phyloP scores from a whole-genome alignment of 2,113 vertebrate genomes.

The Microtus ochrogaster region DNA sequence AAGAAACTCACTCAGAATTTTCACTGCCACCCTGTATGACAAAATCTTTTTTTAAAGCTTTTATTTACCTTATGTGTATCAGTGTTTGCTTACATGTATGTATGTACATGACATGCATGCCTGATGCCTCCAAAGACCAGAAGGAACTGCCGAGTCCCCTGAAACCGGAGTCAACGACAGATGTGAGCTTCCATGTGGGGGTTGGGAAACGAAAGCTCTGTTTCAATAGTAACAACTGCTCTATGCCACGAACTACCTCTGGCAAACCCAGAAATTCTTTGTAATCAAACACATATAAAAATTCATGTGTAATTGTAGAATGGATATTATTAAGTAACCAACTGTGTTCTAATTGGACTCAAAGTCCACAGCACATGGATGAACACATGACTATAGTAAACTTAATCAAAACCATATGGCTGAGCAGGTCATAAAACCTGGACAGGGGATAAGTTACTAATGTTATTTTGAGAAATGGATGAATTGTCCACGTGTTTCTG shows the following conservation, averaged over 20 bases:
- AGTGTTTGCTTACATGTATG: not conserved
- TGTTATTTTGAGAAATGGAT: not conserved
- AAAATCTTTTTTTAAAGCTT: not conserved
- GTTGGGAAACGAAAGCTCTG: not conserved
- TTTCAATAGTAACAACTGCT: not conserved
- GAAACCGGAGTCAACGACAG: not conserved
- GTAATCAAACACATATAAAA: not conserved
- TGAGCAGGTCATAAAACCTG: not conserved
- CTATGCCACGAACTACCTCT: not conserved
- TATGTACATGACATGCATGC: not conserved
- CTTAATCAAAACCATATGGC: not conserved
- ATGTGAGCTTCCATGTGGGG: not conserved
- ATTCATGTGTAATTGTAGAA: not conserved
- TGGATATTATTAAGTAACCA: not conserved
- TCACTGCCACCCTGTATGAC: not conserved
- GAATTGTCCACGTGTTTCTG: not conserved
- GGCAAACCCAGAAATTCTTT: not conserved
- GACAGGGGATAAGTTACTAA: not conserved
- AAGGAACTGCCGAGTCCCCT: not conserved
- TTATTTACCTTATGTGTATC: not conserved
- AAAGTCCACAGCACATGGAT: not conserved
- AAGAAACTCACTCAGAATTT: not conserved
- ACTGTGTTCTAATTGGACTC: not conserved
- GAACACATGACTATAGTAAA: not conserved
- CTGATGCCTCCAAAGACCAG: fast-evolving